phyloP scores from a whole-genome alignment of 2,113 vertebrate genomes.

The mouse (Mus musculus) region GRCm39 chr13:86093501-86094000 shows the following conservation, averaged over 20 bases:
- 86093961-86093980: not conserved
- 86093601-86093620: not conserved
- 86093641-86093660: not conserved
- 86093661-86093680: not conserved
- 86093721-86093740: not conserved
- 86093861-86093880: not conserved
- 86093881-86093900: not conserved
- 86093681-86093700: not conserved
- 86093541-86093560: not conserved
- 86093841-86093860: not conserved
- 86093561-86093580: not conserved
- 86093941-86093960: not conserved
- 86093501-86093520: not conserved
- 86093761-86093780: not conserved
- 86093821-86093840: too few species aligned
- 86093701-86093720: not conserved
- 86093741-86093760: not conserved
- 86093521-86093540: not conserved
- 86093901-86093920: not conserved
- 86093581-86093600: not conserved
- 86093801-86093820: not conserved
- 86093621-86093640: not conserved
- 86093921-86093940: not conserved
- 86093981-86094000: slow-evolving; percentile 20
- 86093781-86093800: not conserved